These are phyloP conservation scores for Pan paniscus DNA, from an alignment of 2,113 vertebrate genomes.

Conservation along the genomic window DNA sequence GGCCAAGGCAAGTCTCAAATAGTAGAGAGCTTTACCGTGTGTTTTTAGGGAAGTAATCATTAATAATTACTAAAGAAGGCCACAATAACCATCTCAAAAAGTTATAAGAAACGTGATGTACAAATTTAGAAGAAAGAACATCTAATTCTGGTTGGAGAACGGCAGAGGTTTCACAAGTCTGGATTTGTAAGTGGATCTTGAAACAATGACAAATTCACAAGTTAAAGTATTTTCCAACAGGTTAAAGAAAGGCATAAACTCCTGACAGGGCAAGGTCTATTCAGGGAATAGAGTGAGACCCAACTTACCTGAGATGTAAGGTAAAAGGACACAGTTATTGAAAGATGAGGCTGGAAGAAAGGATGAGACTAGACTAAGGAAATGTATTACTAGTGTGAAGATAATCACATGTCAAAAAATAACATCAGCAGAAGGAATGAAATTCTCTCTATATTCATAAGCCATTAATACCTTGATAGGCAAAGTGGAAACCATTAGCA, in stretches of 20 bases:
- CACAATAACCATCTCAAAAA: background rate
- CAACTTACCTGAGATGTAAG: background rate
- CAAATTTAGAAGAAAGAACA: background rate
- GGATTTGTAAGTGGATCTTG: background rate
- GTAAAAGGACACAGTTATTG: background rate
- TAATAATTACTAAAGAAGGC: background rate
- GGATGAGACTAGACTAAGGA: background rate
- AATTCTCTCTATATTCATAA: conserved; percentile 3
- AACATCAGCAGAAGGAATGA: background rate
- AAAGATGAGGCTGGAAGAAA: background rate
- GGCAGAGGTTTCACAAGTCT: background rate
- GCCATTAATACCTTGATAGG: background rate
- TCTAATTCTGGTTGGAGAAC: background rate
- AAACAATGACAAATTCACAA: background rate
- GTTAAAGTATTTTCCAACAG: background rate
- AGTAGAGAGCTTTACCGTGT: background rate
- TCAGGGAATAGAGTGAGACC: background rate
- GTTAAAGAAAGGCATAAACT: background rate
- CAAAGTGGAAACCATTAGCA: background rate
- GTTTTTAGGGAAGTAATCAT: background rate
- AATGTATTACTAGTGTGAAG: background rate
- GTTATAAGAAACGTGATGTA: background rate
- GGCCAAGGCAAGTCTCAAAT: background rate
- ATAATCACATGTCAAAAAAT: background rate
- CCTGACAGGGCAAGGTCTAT: background rate